phyloP scores from a whole-genome alignment of 2,113 vertebrate species.

The Notothenia coriiceps region DNA sequence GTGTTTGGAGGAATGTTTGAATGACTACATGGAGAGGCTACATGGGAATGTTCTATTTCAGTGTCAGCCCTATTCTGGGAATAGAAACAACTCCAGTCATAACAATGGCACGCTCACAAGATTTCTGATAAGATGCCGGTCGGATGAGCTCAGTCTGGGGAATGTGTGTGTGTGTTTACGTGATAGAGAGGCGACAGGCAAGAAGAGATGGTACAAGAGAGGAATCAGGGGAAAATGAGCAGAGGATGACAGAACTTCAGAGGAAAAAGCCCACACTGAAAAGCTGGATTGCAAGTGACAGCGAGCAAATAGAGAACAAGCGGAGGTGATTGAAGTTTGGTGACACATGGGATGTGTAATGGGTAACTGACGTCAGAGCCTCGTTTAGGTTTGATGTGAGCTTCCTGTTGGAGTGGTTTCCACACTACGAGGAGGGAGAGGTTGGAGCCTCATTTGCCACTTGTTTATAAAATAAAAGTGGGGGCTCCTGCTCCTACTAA shows the following conservation, averaged over 20 bases:
- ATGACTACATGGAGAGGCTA: background rate
- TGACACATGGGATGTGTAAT: conserved; percentile 35
- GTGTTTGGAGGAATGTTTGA: conserved; percentile 55
- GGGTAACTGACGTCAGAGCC: conserved; percentile 51
- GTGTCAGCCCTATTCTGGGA: conserved; percentile 71
- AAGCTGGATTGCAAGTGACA: background rate
- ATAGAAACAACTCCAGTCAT: conserved; percentile 76
- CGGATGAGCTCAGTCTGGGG: conserved; percentile 70
- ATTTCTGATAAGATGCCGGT: conserved; percentile 76
- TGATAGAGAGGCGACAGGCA: conserved; percentile 1
- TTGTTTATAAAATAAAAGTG: conserved; percentile 29
- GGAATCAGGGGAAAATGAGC: conserved; percentile 5
- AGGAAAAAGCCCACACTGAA: background rate
- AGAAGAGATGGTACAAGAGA: conserved; percentile 1
- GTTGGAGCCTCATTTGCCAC: conserved; percentile 18
- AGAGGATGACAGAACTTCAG: background rate
- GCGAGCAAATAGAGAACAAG: background rate
- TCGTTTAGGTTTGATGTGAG: conserved; percentile 49
- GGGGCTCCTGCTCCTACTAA: conserved; percentile 4
- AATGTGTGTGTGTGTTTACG: conserved; percentile 39
- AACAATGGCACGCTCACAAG: conserved; percentile 72
- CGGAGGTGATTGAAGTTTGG: conserved; percentile 10
- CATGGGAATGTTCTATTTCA: conserved; percentile 77
- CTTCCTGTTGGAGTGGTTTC: conserved; percentile 65
- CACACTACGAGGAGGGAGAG: conserved; percentile 6